A percentile compares a stretch with the other conserved stretches of the same genome.
phyloP scores from a whole-genome alignment of 2,797 vertebrate species.

The Anguilla pacifica region DNA sequence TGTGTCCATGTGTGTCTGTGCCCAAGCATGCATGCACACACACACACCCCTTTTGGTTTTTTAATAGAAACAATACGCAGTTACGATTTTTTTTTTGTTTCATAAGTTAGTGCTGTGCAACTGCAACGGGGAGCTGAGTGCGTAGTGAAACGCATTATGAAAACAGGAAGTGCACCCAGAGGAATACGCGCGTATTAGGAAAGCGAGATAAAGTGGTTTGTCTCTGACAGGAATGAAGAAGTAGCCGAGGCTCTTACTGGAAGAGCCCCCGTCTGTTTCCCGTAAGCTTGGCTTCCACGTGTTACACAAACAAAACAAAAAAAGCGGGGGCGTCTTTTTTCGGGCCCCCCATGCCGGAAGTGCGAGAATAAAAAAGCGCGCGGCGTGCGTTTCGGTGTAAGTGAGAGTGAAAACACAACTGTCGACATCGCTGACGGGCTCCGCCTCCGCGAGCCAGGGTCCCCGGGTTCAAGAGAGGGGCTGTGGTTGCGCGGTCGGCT shows the following conservation, averaged over 20 bases:
- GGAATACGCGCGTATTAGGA: constrained; percentile 46
- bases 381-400: background rate
- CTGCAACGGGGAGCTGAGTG: background rate
- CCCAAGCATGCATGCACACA: background rate
- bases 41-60: background rate
- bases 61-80: background rate
- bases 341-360: background rate
- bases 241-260: constrained; percentile 54
- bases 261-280: constrained; percentile 52
- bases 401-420: background rate
- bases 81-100: background rate
- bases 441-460: background rate
- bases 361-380: constrained; percentile 1
- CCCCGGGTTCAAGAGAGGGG: background rate
- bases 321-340: constrained; percentile 21
- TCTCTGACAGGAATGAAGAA: constrained; percentile 68
- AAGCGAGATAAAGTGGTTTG: constrained; percentile 59
- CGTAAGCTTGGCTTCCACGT: constrained; percentile 38
- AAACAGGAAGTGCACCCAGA: constrained; percentile 63
- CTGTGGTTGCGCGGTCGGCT: background rate
- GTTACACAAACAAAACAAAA: constrained; percentile 38
- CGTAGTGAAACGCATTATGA: constrained; percentile 31
- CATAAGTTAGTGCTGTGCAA: background rate
- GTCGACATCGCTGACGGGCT: background rate
- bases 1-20: constrained; percentile 15